Evolutionary conservation across 2,888 invertebrate species (phyloP), one percentile per base, ranked within the genome.

Genomic region (Orthosia gothica): DNA sequence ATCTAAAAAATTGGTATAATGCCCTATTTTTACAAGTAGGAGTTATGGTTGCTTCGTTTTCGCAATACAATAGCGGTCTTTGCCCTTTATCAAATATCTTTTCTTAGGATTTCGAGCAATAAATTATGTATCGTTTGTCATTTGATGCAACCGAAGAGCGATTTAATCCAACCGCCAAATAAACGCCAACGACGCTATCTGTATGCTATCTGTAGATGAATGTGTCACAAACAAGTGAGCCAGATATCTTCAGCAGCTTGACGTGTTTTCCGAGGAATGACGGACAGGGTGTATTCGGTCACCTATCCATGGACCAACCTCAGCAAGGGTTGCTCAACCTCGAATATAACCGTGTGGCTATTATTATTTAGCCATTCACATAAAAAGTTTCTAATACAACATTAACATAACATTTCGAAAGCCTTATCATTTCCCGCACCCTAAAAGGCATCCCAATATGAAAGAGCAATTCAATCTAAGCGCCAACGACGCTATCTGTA

Each of bases 401-500:
- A 65, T 40, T 26, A 47, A 45, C 23, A 23, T 3, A 58, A 47
- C 15, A 47, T 32, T 63, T 52, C 49, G 23, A 40, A 54, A 26
- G 12, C 40, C 40, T 65, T 13, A 23, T 40, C 54, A 61, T 18
- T 11, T 40, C 16, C 5, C 45, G 47, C 55, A 73, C 12, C n/a
- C 40, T 32, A 40, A 63, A 61, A 63, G 54, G n/a, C 50, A 12
- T 47, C 52, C 57, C 47, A 26, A 64, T 68, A 74, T 68, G 74
- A 87, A 85, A 82, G 86, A 79, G 89, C 91, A 91, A 93, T 93
- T 92, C 90, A 92, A 92, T 93, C 92, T 88, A 70, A 57, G 76
- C 77, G 81, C 85, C 84, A 92, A 89, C 88, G 88, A 89, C 83
- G 89, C 91, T 94, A 94, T 95, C 94, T 93, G 91, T 92, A 91